Evolutionary conservation across 1,140 invertebrate genomes (phyloP).

Genomic region (Choristoneura fumiferana): DNA sequence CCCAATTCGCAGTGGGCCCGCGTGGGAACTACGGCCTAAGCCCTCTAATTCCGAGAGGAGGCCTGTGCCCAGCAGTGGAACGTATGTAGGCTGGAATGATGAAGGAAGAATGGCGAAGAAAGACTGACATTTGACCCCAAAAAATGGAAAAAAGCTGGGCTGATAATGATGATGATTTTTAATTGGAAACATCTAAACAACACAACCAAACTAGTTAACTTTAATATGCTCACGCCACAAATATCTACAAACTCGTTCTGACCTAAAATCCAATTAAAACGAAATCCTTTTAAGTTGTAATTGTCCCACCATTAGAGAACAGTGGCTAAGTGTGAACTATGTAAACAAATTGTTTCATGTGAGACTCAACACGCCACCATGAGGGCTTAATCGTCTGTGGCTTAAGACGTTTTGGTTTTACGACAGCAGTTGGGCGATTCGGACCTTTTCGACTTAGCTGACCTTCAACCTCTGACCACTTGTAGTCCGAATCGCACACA

Average conservation of each 20-base stretch:
- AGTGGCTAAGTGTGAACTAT: neutral
- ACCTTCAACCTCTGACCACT: neutral
- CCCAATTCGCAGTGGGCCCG: too few species aligned
- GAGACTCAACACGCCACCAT: neutral
- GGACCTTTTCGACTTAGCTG: conserved; percentile 1
- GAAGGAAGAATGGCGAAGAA: too few species aligned
- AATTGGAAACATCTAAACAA: too few species aligned
- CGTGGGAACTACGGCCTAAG: too few species aligned
- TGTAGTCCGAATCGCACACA: neutral
- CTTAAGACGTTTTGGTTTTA: conserved; percentile 7
- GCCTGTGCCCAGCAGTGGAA: too few species aligned
- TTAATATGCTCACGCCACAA: neutral
- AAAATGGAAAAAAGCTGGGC: too few species aligned
- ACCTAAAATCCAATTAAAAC: conserved; percentile 14
- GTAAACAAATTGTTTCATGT: neutral
- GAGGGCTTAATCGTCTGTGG: neutral
- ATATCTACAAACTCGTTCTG: neutral
- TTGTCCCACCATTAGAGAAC: conserved; percentile 2
- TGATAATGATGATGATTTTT: too few species aligned
- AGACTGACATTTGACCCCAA: too few species aligned
- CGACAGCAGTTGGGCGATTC: neutral
- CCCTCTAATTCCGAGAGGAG: too few species aligned
- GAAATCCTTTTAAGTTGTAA: conserved; percentile 5
- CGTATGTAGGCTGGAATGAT: too few species aligned
- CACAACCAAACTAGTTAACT: too few species aligned